Percentiles rank a stretch among this genome's conserved stretches.
phyloP scores from a whole-genome alignment of 2,888 invertebrate species.

The Drosophila neotestacea region DNA sequence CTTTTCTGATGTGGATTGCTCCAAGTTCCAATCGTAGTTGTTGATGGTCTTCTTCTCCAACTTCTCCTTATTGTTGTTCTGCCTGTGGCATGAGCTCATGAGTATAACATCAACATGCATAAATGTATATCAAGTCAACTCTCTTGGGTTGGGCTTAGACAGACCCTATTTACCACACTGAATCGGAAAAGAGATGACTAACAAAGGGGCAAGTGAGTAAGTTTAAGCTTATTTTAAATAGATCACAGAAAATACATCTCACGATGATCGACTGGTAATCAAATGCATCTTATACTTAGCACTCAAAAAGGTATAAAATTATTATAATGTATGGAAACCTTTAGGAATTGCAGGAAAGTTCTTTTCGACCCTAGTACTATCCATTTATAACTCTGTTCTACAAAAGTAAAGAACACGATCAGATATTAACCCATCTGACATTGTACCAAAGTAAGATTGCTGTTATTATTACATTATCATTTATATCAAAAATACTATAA shows the following conservation, averaged over 20 bases:
- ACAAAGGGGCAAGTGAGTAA: background rate
- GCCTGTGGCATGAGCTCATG: conserved; percentile 41
- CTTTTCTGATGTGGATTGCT: background rate
- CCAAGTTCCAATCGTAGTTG: conserved; percentile 36
- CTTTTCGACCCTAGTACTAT: no score
- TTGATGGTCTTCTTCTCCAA: conserved; percentile 35
- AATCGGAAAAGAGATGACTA: background rate
- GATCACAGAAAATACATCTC: background rate
- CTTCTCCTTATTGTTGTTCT: conserved; percentile 13
- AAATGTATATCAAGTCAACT: conserved; percentile 26
- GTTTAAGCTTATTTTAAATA: background rate
- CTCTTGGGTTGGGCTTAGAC: background rate
- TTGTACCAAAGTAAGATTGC: no score
- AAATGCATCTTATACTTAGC: no score
- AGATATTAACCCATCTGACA: no score
- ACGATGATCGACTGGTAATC: background rate
- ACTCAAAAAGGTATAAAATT: no score
- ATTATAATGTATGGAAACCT: no score
- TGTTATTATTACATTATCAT: no score
- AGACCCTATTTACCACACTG: background rate
- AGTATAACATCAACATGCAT: conserved; percentile 43
- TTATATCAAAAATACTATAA: no score
- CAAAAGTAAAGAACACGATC: no score
- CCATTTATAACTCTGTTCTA: no score
- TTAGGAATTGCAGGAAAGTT: no score